Conservation (phyloP, 2,888 invertebrate species). For the Cerceris ruficornis region DNA sequence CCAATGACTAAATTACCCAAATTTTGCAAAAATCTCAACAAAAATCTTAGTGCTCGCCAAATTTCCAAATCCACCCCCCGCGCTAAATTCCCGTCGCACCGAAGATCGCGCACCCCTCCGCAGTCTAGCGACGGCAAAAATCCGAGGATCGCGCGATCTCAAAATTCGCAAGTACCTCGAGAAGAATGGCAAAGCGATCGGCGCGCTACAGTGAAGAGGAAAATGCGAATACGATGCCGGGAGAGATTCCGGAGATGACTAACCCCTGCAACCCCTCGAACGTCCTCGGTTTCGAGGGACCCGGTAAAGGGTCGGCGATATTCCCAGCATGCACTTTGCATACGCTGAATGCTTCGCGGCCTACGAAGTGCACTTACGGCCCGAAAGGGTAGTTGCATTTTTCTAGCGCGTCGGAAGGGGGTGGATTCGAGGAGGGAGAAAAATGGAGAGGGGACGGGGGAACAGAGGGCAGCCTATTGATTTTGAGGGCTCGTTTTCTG, state of each 20-base stretch:
- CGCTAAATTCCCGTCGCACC: no score
- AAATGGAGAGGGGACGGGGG: slow-evolving; percentile 38
- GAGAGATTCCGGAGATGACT: slow-evolving; percentile 55
- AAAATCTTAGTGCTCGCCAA: no score
- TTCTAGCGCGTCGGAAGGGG: slow-evolving; percentile 54
- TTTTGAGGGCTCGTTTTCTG: slow-evolving; percentile 68
- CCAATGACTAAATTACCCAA: no score
- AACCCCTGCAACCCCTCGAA: slow-evolving; percentile 33
- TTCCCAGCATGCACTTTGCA: slow-evolving; percentile 60
- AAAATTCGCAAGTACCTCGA: neutral
- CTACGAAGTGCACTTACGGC: slow-evolving; percentile 67
- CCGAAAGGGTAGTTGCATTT: slow-evolving; percentile 66
- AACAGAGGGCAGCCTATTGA: slow-evolving; percentile 66
- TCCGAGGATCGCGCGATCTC: slow-evolving; percentile 4
- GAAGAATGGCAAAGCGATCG: neutral
- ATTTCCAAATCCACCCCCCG: no score
- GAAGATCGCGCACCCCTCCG: no score
- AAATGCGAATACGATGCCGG: slow-evolving; percentile 6
- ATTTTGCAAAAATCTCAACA: no score
- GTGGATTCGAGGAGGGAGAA: slow-evolving; percentile 27
- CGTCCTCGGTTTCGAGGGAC: slow-evolving; percentile 41
- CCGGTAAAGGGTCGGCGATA: slow-evolving; percentile 37
- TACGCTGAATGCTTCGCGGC: slow-evolving; percentile 64
- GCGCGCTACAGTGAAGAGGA: neutral
- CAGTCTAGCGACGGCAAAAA: no score